Evolutionary conservation across 2,113 vertebrate genomes (phyloP).

Genomic region (Seriola aureovittata): DNA sequence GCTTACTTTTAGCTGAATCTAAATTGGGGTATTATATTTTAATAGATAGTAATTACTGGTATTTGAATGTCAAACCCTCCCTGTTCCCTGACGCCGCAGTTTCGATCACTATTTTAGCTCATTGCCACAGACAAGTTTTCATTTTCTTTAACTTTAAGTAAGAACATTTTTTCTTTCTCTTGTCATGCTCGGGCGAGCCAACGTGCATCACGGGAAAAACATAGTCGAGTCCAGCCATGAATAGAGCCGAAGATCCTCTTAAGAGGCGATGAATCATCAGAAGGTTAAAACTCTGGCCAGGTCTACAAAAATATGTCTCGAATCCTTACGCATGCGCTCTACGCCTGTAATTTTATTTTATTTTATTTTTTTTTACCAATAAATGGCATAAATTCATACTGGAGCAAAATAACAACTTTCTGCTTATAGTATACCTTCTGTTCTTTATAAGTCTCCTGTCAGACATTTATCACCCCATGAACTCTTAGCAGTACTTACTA

Average conservation of each 20-base stretch:
- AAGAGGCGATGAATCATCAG: fast-evolving
- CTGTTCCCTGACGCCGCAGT: neutral
- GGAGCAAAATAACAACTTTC: too few species aligned
- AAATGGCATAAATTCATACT: too few species aligned
- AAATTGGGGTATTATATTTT: neutral
- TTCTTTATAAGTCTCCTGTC: neutral
- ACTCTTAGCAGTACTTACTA: neutral
- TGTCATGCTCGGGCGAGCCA: neutral
- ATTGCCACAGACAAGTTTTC: neutral
- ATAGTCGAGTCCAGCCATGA: neutral
- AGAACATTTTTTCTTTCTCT: neutral
- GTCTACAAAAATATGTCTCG: neutral
- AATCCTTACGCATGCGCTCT: too few species aligned
- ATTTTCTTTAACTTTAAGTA: neutral
- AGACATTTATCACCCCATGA: neutral
- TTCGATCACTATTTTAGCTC: neutral
- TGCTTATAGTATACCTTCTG: too few species aligned
- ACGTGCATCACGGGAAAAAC: conserved; percentile 28
- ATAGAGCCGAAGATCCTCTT: conserved; percentile 53
- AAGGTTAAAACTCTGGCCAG: neutral
- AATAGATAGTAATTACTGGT: neutral
- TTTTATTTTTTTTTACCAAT: neutral
- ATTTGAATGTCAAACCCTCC: neutral
- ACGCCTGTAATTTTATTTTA: too few species aligned
- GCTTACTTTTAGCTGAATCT: neutral